Evolutionary conservation across 92 coral and sea anemone genomes (phyloP).

Genomic region (Epizoanthus fatuus): DNA sequence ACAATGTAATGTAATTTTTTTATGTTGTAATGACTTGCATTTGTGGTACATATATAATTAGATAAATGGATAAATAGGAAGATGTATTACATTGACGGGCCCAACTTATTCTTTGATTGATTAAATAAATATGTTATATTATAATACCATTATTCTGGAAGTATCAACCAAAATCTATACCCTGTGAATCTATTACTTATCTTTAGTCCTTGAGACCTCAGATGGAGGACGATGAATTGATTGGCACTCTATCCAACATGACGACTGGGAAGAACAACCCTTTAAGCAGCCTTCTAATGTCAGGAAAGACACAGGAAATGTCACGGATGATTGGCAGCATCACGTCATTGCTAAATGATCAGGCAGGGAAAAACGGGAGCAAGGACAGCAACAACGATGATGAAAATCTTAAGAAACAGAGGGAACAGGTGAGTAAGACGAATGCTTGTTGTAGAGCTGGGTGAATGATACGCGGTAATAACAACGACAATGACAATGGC

Average conservation of each 20-base stretch:
- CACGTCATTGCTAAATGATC: slow-evolving; percentile 72
- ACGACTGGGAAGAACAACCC: slow-evolving; percentile 60
- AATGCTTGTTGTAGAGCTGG: no score
- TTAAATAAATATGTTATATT: no score
- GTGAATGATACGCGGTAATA: no score
- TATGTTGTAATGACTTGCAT: no score
- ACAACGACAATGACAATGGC: no score
- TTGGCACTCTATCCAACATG: slow-evolving; percentile 59
- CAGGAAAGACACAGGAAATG: slow-evolving; percentile 71
- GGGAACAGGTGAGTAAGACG: slow-evolving; percentile 42
- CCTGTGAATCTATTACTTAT: not conserved
- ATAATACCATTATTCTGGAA: no score
- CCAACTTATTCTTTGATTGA: no score
- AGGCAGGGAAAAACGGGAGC: slow-evolving; percentile 17
- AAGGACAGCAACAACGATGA: slow-evolving; percentile 11
- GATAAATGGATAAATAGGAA: no score
- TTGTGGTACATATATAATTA: no score
- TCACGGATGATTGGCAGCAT: slow-evolving; percentile 59
- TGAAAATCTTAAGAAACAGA: not conserved
- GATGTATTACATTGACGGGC: no score
- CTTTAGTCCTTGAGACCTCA: slow-evolving; percentile 70
- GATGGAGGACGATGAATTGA: slow-evolving; percentile 51
- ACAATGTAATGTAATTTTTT: no score
- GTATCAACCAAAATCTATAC: not conserved
- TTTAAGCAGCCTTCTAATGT: slow-evolving; percentile 53